Evolutionary conservation across 92 coral and sea anemone genomes (phyloP).

Genomic region (Porites evermanni): DNA sequence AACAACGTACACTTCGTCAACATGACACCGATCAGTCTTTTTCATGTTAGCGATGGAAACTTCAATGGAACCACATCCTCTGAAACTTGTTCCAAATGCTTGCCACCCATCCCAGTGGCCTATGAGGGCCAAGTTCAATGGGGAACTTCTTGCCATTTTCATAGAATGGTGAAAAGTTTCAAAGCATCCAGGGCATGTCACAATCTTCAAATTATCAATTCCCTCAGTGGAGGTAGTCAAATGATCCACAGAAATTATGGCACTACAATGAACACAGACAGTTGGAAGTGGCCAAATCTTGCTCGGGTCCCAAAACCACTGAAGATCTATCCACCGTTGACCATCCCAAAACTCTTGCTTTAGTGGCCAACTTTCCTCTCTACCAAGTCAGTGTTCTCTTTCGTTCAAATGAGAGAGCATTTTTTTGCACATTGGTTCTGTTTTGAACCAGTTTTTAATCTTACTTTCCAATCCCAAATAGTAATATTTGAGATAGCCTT

Average conservation of each 20-base stretch:
- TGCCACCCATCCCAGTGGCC: constrained; percentile 86
- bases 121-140: constrained; percentile 63
- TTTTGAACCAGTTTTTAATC: constrained; percentile 63
- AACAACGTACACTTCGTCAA: constrained; percentile 67
- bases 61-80: constrained; percentile 72
- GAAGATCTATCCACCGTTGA: constrained; percentile 56
- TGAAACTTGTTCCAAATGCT: constrained; percentile 71
- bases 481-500: constrained; percentile 51
- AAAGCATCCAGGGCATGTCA: constrained; percentile 72
- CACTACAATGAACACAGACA: constrained; percentile 52
- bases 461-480: constrained; percentile 62
- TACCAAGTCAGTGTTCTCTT: constrained; percentile 63
- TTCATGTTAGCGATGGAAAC: constrained; percentile 69
- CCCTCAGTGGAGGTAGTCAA: constrained; percentile 40
- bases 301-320: constrained; percentile 74
- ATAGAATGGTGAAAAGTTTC: constrained; percentile 58
- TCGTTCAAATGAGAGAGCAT: constrained; percentile 58
- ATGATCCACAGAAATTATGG: constrained; percentile 52
- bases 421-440: constrained; percentile 46
- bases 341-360: constrained; percentile 75
- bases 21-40: constrained; percentile 65
- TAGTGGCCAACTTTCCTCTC: constrained; percentile 44
- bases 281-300: constrained; percentile 63
- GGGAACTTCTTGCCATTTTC: constrained; percentile 54
- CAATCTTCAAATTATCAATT: constrained; percentile 35